Evolutionary conservation across 1,140 invertebrate genomes (phyloP), one percentile per base, ranked within the genome.

Genomic region (Drosophila fuyamai): DNA sequence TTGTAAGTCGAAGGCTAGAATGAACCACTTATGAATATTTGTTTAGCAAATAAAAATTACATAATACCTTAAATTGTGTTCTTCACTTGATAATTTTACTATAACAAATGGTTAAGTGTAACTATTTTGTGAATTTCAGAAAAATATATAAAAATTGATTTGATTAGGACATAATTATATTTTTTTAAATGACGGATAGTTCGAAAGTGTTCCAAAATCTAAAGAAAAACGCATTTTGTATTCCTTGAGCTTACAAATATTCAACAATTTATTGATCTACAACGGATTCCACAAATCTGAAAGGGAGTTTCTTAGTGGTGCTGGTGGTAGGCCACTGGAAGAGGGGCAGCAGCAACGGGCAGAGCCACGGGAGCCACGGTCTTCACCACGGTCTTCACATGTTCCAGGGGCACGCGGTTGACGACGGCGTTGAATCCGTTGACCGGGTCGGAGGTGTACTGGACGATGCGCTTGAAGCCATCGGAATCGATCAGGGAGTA

Each of bases 371-470:
- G 79, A 43, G 82, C 79, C 53, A 82, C 79, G 27, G 83, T 70
- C 83, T 88, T 89, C 36, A 89, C 70, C 27, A 89, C 74, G 50
- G 79, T 82, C 60, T 82, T 82, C 13, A 70, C 55, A 32, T 89
- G 90, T 6, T 81, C 81, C 10, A 93, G 81, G 40, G 93, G 92
- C 68, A 94, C 86, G 59, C 91, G 91, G 55, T 85, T 83, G 46
- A 93, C 93, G 14, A 92, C 89, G 51, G 93, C 92, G 23, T 93
- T 93, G 91, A 93, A 93, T 23, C 93, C 93, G 58, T 91, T 90
- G 48, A 79, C 56, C 5, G 75, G 71, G 66, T 93, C 93, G 16
- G 93, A 91, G 14, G 92, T 92, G 68, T 93, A 93, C 55, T 93
- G 89, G 0, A 93, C 93, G 18, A 79, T 85, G 40, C 93, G 79